These are phyloP conservation scores for Arremon brunneinucha DNA, from an alignment of 2,797 vertebrate genomes.

Conservation along the genomic window DNA sequence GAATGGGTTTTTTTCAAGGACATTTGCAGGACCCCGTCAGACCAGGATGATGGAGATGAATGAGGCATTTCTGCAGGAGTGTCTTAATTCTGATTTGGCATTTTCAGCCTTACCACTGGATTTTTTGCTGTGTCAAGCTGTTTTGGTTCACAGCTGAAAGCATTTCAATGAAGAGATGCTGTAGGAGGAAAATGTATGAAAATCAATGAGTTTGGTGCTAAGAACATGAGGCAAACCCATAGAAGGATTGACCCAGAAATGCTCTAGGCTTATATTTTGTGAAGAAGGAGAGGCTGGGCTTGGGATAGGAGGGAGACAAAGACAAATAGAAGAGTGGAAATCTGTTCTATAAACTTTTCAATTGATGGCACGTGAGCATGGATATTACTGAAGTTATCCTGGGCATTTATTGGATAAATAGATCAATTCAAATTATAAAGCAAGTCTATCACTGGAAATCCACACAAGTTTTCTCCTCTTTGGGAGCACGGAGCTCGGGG, in stretches of 20 bases:
- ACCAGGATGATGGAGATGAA: not conserved
- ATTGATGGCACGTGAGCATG: not conserved
- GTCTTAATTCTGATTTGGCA: not conserved
- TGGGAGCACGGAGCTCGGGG: rapidly evolving
- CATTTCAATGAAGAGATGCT: conserved; percentile 4
- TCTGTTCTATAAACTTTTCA: not conserved
- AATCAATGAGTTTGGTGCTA: conserved; percentile 7
- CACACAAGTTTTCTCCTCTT: not conserved
- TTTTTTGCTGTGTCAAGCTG: conserved; percentile 39
- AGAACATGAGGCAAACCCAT: not conserved
- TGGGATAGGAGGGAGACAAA: not conserved
- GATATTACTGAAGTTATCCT: not conserved
- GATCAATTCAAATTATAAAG: not conserved
- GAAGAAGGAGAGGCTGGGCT: not conserved
- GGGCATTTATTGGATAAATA: not conserved
- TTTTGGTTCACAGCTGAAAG: conserved; percentile 29
- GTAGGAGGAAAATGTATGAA: conserved; percentile 22
- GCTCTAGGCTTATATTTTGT: not conserved
- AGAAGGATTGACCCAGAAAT: conserved; percentile 8
- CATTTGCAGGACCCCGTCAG: not conserved
- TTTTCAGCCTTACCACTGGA: not conserved
- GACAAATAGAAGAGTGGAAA: not conserved
- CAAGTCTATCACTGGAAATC: not conserved
- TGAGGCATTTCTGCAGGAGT: not conserved
- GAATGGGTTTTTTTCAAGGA: not conserved